Conservation (phyloP, 1,140 invertebrate genomes). For the Microplitis mediator region DNA sequence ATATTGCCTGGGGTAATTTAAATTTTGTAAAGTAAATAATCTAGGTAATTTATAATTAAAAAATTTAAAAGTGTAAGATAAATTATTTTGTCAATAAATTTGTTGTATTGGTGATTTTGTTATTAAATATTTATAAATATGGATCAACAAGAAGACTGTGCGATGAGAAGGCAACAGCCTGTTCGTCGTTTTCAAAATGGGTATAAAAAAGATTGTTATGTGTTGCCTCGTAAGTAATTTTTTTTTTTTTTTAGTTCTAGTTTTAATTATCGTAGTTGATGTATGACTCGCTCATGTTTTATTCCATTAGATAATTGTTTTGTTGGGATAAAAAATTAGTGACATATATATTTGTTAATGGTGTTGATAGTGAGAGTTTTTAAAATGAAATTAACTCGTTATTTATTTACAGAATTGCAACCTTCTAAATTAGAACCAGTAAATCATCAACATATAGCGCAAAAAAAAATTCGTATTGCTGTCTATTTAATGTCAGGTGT, state of each 20-base stretch:
- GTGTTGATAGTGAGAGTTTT: too few species aligned
- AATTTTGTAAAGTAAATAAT: not conserved
- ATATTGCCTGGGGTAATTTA: not conserved
- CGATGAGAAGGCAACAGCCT: slow-evolving; percentile 47
- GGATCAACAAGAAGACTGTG: slow-evolving; percentile 54
- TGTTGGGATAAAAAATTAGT: not conserved
- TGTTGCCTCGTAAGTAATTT: slow-evolving; percentile 44
- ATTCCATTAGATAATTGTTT: not conserved
- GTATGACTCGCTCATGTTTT: too few species aligned
- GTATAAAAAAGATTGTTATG: slow-evolving; percentile 48
- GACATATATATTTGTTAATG: not conserved
- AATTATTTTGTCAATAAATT: not conserved
- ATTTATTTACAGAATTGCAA: slow-evolving; percentile 29
- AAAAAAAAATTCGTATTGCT: slow-evolving; percentile 59
- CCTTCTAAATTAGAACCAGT: slow-evolving; percentile 20
- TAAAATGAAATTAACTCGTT: too few species aligned
- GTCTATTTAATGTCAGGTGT: slow-evolving; percentile 67
- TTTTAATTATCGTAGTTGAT: slow-evolving; percentile 16
- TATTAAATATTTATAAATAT: slow-evolving; percentile 36
- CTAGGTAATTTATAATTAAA: not conserved
- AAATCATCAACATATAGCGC: slow-evolving; percentile 21
- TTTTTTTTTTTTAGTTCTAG: not conserved
- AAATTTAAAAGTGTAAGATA: not conserved
- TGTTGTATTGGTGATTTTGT: not conserved
- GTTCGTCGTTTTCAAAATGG: slow-evolving; percentile 52